These are phyloP conservation scores for Myioborus miniatus DNA, from an alignment of 2,797 vertebrate species.

Conservation along the genomic window DNA sequence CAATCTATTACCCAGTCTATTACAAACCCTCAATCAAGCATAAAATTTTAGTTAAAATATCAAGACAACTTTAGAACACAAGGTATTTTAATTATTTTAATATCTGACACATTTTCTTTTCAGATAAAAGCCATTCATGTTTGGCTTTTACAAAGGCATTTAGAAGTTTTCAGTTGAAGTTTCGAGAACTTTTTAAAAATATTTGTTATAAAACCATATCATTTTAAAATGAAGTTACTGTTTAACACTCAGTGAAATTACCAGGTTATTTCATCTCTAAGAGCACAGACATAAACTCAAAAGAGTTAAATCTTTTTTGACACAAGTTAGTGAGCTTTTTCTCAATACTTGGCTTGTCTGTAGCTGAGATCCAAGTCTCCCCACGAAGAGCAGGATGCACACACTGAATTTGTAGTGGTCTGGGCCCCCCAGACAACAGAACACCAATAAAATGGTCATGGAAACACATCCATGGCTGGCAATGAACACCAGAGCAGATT, in stretches of 20 bases:
- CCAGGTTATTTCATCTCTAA: background rate
- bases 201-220: background rate
- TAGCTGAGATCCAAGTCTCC: background rate
- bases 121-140: background rate
- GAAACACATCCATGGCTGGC: background rate
- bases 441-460: fast-evolving
- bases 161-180: background rate
- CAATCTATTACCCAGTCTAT: background rate
- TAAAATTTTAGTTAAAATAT: background rate
- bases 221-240: background rate
- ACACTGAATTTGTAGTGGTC: background rate
- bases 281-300: background rate
- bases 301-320: background rate
- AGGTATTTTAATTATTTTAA: background rate
- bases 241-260: background rate
- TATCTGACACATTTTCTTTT: background rate
- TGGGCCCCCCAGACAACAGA: background rate
- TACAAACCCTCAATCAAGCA: background rate
- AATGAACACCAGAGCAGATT: background rate
- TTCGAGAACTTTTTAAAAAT: background rate
- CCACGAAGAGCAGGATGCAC: fast-evolving
- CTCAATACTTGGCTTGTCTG: background rate
- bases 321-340: background rate
- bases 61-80: background rate
- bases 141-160: background rate